Percentiles rank a stretch among this genome's conserved stretches.
Conservation (phyloP, 2,113 vertebrate genomes). For the Puntigrus tetrazona region DNA sequence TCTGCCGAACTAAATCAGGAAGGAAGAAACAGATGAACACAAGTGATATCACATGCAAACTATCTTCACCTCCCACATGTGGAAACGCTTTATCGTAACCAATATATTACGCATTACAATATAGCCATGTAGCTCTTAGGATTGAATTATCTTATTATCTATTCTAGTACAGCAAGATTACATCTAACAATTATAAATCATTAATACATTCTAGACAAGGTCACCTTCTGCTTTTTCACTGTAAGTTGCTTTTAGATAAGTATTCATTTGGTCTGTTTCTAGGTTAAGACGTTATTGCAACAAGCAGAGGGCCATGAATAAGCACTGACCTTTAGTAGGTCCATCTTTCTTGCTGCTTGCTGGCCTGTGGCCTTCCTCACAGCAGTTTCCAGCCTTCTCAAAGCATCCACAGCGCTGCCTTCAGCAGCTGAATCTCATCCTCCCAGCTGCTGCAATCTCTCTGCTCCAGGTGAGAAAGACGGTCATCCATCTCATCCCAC, state of each 20-base stretch:
- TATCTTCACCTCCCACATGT: slow-evolving; percentile 4
- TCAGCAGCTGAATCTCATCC: slow-evolving; percentile 89
- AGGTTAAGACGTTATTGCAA: neutral
- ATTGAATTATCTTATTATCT: neutral
- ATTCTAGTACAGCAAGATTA: neutral
- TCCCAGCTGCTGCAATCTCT: slow-evolving; percentile 89
- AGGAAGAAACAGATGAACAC: slow-evolving; percentile 9
- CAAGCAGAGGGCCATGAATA: neutral
- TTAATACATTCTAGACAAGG: neutral
- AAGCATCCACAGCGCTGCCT: slow-evolving; percentile 86
- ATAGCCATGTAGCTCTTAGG: neutral
- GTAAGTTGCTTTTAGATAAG: neutral
- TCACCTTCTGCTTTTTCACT: no score
- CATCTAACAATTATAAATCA: neutral
- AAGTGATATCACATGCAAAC: slow-evolving; percentile 42
- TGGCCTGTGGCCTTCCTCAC: slow-evolving; percentile 79
- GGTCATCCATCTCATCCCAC: slow-evolving; percentile 90
- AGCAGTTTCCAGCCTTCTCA: slow-evolving; percentile 82
- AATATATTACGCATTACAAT: neutral
- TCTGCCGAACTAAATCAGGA: slow-evolving; percentile 79
- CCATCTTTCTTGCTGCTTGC: slow-evolving; percentile 62
- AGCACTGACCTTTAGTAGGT: slow-evolving; percentile 66
- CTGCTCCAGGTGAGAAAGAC: slow-evolving; percentile 90
- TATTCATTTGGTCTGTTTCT: neutral
- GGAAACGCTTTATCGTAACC: slow-evolving; percentile 1